Conservation (phyloP, 2,113 vertebrate genomes). For the Spea multiplicata region DNA sequence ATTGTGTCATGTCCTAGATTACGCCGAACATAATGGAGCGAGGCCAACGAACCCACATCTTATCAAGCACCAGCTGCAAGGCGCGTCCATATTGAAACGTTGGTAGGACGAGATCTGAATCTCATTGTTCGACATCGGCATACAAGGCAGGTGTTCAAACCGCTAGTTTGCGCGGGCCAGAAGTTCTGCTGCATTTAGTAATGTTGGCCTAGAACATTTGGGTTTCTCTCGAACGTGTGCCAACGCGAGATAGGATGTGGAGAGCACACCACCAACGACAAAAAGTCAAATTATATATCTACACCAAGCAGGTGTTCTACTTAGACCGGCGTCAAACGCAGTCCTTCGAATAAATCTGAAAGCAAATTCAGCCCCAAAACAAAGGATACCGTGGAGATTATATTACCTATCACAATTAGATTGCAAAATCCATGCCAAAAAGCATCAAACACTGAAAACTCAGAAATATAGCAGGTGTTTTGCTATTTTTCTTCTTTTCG, state of each 20-base stretch:
- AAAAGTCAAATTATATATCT: not conserved
- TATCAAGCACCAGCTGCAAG: not conserved
- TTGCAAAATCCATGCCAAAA: not conserved
- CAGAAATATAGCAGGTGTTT: conserved; percentile 29
- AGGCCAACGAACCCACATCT: too few relatives aligned
- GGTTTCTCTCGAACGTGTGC: not conserved
- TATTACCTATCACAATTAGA: not conserved
- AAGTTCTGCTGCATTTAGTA: not conserved
- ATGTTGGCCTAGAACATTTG: not conserved
- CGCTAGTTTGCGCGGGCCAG: not conserved
- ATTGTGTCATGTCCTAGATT: too few relatives aligned
- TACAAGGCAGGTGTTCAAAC: not conserved
- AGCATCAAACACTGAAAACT: not conserved
- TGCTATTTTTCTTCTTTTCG: conserved; percentile 1
- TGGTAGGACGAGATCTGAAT: not conserved
- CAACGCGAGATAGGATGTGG: not conserved
- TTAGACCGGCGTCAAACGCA: not conserved
- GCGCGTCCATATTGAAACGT: not conserved
- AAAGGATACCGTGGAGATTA: not conserved
- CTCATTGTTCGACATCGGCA: not conserved
- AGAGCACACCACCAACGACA: not conserved
- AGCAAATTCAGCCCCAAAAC: not conserved
- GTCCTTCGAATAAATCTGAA: not conserved
- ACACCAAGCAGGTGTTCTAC: not conserved
- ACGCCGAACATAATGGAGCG: too few relatives aligned